Conservation (phyloP, 2,113 vertebrate species). For the Anoura caudifer region DNA sequence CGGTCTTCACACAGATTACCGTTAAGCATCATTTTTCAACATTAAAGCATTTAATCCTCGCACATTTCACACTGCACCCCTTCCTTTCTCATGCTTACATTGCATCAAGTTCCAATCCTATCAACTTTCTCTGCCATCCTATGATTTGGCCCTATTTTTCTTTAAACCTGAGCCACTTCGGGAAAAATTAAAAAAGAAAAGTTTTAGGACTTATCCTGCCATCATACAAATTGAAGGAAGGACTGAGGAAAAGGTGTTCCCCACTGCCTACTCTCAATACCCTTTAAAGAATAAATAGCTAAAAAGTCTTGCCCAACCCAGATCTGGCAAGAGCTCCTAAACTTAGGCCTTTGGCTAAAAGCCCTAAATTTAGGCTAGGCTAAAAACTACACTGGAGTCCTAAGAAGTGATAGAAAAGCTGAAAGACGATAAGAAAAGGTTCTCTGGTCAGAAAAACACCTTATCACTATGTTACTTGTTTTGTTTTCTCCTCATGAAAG, state of each 20-base stretch:
- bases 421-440: not conserved
- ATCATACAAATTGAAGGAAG: not conserved
- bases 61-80: not conserved
- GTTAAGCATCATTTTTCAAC: not conserved
- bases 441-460: not conserved
- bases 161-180: not conserved
- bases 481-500: not conserved
- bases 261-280: not conserved
- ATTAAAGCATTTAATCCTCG: not conserved
- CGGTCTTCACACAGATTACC: not conserved
- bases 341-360: not conserved
- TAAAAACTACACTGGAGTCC: constrained; percentile 3
- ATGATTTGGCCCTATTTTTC: not conserved
- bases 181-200: constrained; percentile 12
- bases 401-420: not conserved
- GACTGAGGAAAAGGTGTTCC: not conserved
- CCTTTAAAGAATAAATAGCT: not conserved
- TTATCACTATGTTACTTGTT: not conserved
- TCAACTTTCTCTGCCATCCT: not conserved
- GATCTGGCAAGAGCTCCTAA: not conserved
- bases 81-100: not conserved
- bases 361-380: not conserved
- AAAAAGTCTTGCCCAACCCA: not conserved
- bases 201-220: not conserved
- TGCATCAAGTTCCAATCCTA: not conserved